Conservation (phyloP, 2,797 vertebrate species). For the Gymnoscopelus microlampas region DNA sequence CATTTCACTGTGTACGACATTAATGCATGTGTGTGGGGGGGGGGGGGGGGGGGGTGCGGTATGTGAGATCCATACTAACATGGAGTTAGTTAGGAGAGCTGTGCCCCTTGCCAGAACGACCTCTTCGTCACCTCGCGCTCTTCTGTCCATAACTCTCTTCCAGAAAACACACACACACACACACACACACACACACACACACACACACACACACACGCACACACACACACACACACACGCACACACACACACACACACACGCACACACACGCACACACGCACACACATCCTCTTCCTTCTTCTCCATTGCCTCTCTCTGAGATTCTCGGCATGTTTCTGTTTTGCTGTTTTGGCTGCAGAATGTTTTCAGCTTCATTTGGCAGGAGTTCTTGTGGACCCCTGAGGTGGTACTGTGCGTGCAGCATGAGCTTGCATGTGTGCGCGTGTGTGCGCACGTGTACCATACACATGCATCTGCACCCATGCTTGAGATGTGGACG, state of each 20-base stretch:
- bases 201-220: background rate
- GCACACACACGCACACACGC: too few species aligned
- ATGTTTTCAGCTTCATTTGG: slow-evolving; percentile 37
- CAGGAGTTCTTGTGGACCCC: slow-evolving; percentile 2
- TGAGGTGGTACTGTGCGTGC: background rate
- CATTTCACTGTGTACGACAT: too few species aligned
- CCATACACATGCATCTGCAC: slow-evolving; percentile 21
- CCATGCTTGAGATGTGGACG: slow-evolving; percentile 25
- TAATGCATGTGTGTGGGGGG: too few species aligned
- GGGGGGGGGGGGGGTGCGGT: too few species aligned
- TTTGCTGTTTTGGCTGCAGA: slow-evolving; percentile 2
- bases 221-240: background rate
- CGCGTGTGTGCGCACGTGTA: slow-evolving; percentile 5
- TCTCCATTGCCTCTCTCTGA: too few species aligned
- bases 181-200: background rate
- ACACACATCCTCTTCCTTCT: background rate
- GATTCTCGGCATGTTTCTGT: slow-evolving; percentile 34
- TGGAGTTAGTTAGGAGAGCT: background rate
- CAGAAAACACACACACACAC: background rate
- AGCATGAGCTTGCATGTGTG: background rate
- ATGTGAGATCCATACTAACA: too few species aligned
- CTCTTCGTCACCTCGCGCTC: background rate
- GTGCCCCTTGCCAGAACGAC: slow-evolving; percentile 1
- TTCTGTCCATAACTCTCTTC: slow-evolving; percentile 6
- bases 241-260: background rate